Evolutionary conservation across 2,797 vertebrate genomes (phyloP).

Genomic region (Pelodytes ibericus): DNA sequence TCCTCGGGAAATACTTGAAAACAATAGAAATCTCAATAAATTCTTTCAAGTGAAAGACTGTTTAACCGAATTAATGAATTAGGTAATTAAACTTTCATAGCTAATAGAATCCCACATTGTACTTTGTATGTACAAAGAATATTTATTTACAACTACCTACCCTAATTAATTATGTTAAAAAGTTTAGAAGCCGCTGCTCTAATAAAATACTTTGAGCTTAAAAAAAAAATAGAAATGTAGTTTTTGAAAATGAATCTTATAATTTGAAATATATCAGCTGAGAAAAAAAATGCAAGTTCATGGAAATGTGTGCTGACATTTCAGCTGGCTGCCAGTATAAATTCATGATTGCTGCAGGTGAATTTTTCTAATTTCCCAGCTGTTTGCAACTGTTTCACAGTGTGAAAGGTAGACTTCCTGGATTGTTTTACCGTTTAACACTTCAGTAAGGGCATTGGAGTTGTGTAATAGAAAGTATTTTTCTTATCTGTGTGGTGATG

Average conservation of each 20-base stretch:
- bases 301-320: constrained; percentile 39
- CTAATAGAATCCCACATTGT: too few species aligned
- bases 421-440: constrained; percentile 10
- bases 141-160: background rate
- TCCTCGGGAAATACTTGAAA: too few species aligned
- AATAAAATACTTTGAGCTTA: background rate
- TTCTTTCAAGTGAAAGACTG: too few species aligned
- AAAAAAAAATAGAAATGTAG: background rate
- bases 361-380: constrained; percentile 50
- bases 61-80: too few species aligned
- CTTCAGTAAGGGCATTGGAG: constrained; percentile 15
- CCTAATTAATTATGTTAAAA: background rate
- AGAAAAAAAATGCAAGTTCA: constrained; percentile 18
- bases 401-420: constrained; percentile 33
- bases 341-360: constrained; percentile 47
- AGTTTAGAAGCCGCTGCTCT: background rate
- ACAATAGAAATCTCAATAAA: too few species aligned
- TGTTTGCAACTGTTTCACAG: constrained; percentile 40
- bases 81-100: too few species aligned
- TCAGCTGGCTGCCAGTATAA: constrained; percentile 30
- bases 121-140: background rate
- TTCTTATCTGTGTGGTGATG: background rate
- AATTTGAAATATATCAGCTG: background rate
- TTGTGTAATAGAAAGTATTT: background rate
- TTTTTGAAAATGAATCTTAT: background rate